Evolutionary conservation across 2,797 vertebrate species (phyloP).

Genomic region (Paguma larvata): DNA sequence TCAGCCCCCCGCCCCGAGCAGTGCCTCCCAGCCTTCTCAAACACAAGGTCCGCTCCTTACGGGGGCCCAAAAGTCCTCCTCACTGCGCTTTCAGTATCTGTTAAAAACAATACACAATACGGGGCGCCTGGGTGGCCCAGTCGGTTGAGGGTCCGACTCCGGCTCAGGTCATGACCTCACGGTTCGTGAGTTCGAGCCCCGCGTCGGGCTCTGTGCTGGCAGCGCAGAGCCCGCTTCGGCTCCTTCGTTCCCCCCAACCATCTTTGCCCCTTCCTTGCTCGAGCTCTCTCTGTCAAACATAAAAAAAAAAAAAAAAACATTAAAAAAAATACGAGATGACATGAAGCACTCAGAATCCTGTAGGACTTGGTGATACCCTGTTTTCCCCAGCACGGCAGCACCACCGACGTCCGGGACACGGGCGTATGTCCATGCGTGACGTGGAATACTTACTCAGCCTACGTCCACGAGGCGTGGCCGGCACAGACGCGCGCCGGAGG

Average conservation of each 20-base stretch:
- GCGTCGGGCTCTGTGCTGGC: too few species aligned
- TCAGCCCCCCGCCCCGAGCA: not conserved
- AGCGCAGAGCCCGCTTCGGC: too few species aligned
- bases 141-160: too few species aligned
- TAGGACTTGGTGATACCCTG: not conserved
- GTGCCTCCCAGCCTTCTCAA: not conserved
- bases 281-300: too few species aligned
- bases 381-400: not conserved
- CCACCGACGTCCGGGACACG: not conserved
- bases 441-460: not conserved
- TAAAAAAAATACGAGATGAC: not conserved
- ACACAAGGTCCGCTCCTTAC: not conserved
- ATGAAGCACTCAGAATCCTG: slow-evolving; percentile 5
- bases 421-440: not conserved
- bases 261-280: too few species aligned
- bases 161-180: too few species aligned
- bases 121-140: too few species aligned
- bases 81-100: not conserved
- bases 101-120: not conserved
- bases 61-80: not conserved
- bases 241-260: too few species aligned
- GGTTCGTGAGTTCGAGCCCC: too few species aligned
- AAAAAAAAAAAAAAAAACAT: too few species aligned
- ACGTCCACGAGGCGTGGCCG: not conserved
- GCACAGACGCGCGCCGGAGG: not conserved